Conservation (phyloP, 2,797 vertebrate species). For the Thripadectes ignobilis region DNA sequence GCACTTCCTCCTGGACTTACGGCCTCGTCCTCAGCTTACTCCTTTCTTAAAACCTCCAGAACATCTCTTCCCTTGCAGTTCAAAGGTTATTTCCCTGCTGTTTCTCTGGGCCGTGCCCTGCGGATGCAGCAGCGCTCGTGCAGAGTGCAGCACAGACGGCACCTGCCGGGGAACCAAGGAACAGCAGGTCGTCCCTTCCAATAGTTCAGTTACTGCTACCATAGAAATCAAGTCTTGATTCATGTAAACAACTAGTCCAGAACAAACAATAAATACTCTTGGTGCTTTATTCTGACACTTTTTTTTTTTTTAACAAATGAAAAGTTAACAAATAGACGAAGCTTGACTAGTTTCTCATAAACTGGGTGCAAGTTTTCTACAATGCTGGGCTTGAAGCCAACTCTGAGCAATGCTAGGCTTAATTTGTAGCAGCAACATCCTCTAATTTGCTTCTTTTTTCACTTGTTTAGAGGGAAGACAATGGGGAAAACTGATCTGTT, state of each 20-base stretch:
- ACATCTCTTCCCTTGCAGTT: neutral
- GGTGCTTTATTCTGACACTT: neutral
- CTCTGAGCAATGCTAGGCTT: conserved; percentile 6
- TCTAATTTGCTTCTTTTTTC: neutral
- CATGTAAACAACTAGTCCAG: neutral
- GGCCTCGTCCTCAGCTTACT: neutral
- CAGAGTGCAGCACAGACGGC: conserved; percentile 8
- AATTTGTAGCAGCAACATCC: neutral
- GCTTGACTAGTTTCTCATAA: neutral
- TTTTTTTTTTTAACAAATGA: neutral
- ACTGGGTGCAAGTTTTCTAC: neutral
- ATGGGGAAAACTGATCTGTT: neutral
- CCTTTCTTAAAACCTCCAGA: neutral
- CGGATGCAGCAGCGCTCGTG: accelerated
- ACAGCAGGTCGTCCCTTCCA: neutral
- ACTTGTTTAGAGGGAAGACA: neutral
- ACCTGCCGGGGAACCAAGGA: conserved; percentile 36
- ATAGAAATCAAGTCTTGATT: neutral
- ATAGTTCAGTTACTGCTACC: accelerated
- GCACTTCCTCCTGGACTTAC: neutral
- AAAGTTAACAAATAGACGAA: neutral
- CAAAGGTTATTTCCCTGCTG: neutral
- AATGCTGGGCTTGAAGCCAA: conserved; percentile 36
- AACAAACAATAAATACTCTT: neutral
- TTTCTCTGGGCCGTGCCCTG: neutral